phyloP scores from a whole-genome alignment of 2,888 invertebrate genomes.

The Steinernema carpocapsae region DNA sequence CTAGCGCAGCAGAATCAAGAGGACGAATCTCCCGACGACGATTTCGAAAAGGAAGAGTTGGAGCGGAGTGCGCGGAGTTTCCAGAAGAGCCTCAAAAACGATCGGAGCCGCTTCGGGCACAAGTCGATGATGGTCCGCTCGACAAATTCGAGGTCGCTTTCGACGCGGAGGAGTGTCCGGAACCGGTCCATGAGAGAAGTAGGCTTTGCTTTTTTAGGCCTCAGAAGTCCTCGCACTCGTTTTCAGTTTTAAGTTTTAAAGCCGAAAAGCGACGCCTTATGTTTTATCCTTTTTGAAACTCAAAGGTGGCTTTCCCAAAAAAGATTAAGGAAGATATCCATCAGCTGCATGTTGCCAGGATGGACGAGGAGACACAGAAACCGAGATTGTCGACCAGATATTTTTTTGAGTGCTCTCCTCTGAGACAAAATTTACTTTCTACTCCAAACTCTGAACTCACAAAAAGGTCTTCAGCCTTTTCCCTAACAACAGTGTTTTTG shows the following conservation, averaged over 20 bases:
- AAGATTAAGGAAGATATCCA: no score
- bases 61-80: neutral
- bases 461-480: no score
- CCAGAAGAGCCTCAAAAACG: neutral
- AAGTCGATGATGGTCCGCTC: neutral
- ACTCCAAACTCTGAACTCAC: no score
- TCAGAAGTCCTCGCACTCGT: no score
- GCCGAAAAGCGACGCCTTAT: no score
- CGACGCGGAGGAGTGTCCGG: neutral
- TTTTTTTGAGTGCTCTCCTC: no score
- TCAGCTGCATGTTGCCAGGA: neutral
- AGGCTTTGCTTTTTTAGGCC: neutral
- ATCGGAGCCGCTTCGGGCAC: neutral
- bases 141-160: neutral
- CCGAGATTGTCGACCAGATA: no score
- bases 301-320: no score
- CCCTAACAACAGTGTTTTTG: no score
- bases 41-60: neutral
- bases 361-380: neutral
- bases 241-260: no score
- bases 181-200: slow-evolving; percentile 12
- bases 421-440: no score
- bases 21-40: slow-evolving; percentile 1
- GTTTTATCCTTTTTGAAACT: no score
- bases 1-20: neutral